Conservation (phyloP, 2,113 vertebrate species). For the Aldabrachelys gigantea region DNA sequence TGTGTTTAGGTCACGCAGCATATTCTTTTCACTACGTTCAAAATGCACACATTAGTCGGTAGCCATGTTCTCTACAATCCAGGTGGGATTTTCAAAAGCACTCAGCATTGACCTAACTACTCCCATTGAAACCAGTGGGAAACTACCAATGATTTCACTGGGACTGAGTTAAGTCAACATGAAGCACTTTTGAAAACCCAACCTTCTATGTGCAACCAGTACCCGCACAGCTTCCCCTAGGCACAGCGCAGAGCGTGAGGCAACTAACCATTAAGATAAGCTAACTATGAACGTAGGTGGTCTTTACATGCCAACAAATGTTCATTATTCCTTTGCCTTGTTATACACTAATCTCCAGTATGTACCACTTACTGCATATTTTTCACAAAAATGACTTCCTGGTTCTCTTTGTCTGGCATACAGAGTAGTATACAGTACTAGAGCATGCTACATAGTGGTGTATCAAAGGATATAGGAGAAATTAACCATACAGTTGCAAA, state of each 20-base stretch:
- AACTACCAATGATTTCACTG: not conserved
- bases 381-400: not conserved
- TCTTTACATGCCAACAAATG: not conserved
- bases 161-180: not conserved
- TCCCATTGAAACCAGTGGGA: not conserved
- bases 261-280: not conserved
- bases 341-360: not conserved
- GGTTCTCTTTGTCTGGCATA: not conserved
- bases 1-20: not conserved
- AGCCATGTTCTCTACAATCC: not conserved
- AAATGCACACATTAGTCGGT: not conserved
- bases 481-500: not conserved
- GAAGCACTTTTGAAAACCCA: not conserved
- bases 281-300: fast-evolving
- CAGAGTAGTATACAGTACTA: not conserved
- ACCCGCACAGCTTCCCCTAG: not conserved
- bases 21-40: slow-evolving; percentile 32
- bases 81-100: not conserved
- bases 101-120: not conserved
- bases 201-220: not conserved
- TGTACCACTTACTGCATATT: not conserved
- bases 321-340: not conserved
- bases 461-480: slow-evolving; percentile 6
- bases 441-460: not conserved
- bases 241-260: not conserved